Evolutionary conservation across 30 jellyfish, hydroid and myxozoan genomes (phyloP), one percentile per base, ranked within the genome.

Genomic region (Pelagia noctiluca): DNA sequence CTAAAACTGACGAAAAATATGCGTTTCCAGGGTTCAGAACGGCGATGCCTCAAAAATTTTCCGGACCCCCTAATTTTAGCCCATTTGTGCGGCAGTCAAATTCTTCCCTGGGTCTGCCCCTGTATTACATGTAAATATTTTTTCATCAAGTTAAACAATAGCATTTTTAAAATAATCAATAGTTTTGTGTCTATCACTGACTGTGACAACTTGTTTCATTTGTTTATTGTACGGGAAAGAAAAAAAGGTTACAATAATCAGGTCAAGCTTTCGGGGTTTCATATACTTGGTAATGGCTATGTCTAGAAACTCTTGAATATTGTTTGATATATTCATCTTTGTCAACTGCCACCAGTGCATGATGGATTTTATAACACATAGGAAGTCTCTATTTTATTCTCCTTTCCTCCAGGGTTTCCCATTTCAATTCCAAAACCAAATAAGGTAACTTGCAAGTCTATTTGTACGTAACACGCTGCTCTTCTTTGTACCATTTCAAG

Each of bases 251-350:
- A 50, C 52, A 75, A 26, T 75, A 50, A 50, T 75, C 75, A 21
- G 86, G 86, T 22, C 88, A 76, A 50, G 66, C 35, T 76, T 66
- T 48, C 31, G 70, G 38, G 86, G 31, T 13, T 74, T 46, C 46
- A 57, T 50, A 54, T 32, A 65, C 65, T 76, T 76, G 76, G 76
- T 76, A 76, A 76, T 76, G 88, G 76, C 88, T 76, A 50, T 76
- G 77, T 37, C 76, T 33, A 21, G 88, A 52, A 38, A n/a, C 21
- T 73, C 88, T 29, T 35, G 77, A 76, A 37, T 25, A 53, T 76
- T 34, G 88, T 34, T 76, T 76, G 46, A 76, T 76, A 57, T 76
- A 52, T 3, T 36, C 57, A 8, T 76, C 88, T 76, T 75, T 76
- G 35, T 52, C 65, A 54, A 18, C 66, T 76, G 88, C 76, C 33